Evolutionary conservation across 1,140 invertebrate genomes (phyloP), one percentile per base, ranked within the genome.

Genomic region (Drosophila triauraria): DNA sequence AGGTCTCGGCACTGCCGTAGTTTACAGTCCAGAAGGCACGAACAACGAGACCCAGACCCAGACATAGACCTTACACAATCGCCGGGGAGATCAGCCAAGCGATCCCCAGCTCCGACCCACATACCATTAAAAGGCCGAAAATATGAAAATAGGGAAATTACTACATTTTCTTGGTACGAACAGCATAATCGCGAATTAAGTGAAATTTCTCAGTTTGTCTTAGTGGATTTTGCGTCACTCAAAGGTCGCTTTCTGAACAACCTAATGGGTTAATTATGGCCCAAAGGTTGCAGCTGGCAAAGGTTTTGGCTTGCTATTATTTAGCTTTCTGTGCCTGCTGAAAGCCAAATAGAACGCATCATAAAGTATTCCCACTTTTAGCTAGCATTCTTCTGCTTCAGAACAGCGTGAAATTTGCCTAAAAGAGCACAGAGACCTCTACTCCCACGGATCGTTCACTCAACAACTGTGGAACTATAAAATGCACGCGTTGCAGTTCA

Each of bases 11-110:
- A 79, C 53, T 79, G 74, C 23, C 59, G 38, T 35, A 57, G 72
- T 88, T 88, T 84, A 90, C 84, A 88, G 84, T 90, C 78, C 84
- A 88, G 84, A 90, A 90, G 82, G 74, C 84, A 88, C 84, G 80
- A 67, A 74, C 76, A 76, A 60, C 78, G 42, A 77, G 17, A 47
- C 59, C 54, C 53, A 56, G 76, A 69, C 67, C 78, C 56, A 80
- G 69, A 68, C 63, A 64, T 69, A 80, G 58, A 70, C 63, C 85
- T 88, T 88, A 81, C 84, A 84, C 84, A 79, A 79, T 70, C 86
- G 61, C 43, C 58, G 15, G 57, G 25, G 71, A 75, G 80, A 78
- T 67, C 83, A 86, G 53, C 80, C 63, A 83, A 88, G 67, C 84
- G 80, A 87, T 74, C 76, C 71, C 56, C 57, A 46, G 51, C 56